A percentile compares a stretch with the other conserved stretches of the same genome.
phyloP scores from a whole-genome alignment of 2,797 vertebrate species.

The Enteromius anoplus region DNA sequence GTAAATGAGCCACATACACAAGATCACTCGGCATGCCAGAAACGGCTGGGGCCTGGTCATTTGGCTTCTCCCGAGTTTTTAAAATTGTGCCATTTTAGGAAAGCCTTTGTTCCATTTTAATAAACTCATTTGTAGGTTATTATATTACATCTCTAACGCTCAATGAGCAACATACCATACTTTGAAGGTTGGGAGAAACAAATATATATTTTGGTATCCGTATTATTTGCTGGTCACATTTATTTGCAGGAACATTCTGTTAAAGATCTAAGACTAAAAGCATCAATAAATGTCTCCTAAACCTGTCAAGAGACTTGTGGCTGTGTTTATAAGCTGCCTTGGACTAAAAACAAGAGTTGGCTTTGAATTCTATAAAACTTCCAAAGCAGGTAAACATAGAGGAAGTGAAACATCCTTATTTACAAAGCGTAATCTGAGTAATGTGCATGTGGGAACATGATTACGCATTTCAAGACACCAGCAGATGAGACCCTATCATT shows the following conservation, averaged over 20 bases:
- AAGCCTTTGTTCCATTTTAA: not conserved
- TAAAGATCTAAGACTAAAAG: constrained; percentile 2
- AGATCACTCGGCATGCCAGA: no score
- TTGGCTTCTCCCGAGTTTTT: not conserved
- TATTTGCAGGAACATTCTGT: not conserved
- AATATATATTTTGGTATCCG: not conserved
- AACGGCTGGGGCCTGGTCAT: not conserved
- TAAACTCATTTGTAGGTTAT: not conserved
- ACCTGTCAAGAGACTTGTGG: not conserved
- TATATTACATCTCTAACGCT: not conserved
- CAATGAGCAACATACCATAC: not conserved
- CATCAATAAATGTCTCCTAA: not conserved
- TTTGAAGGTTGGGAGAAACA: not conserved
- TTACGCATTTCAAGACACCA: not conserved
- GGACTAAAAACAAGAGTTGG: not conserved
- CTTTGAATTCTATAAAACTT: not conserved
- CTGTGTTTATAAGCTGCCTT: constrained; percentile 38
- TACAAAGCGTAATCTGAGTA: not conserved
- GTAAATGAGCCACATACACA: no score
- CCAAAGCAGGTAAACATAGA: not conserved
- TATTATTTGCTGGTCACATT: not conserved
- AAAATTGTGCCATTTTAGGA: not conserved
- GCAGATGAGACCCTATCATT: not conserved
- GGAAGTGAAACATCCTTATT: not conserved
- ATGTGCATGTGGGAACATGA: not conserved